Percentiles rank a stretch among this genome's conserved stretches.
These are phyloP conservation scores for Nothocercus julius DNA, from an alignment of 2,113 vertebrate species.

Conservation along the genomic window DNA sequence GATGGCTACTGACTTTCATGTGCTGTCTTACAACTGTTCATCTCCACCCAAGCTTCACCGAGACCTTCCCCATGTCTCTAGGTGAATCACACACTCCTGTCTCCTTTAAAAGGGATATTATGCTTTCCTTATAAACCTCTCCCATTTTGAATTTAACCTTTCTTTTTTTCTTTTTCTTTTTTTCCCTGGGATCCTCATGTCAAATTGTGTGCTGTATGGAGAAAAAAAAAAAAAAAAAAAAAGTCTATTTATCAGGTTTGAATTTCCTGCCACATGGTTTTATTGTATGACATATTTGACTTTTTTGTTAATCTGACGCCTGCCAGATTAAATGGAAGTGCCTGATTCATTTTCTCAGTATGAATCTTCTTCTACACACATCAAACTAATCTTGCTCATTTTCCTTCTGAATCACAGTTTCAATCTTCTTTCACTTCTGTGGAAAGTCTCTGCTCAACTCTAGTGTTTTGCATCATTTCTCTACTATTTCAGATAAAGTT, in stretches of 20 bases:
- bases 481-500: background rate
- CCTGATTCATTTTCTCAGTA: background rate
- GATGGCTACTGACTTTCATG: background rate
- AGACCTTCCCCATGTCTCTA: background rate
- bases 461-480: background rate
- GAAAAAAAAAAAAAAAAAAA: too few species aligned
- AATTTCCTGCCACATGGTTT: background rate
- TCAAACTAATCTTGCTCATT: background rate
- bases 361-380: background rate
- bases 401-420: background rate
- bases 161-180: background rate
- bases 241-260: background rate
- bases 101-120: background rate
- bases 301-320: background rate
- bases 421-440: background rate
- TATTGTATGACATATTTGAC: background rate
- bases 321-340: background rate
- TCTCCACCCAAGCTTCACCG: background rate
- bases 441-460: background rate
- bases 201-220: background rate
- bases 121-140: background rate
- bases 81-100: background rate
- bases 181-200: background rate
- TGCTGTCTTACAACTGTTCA: background rate
- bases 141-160: background rate